Conservation (phyloP, 2,888 invertebrate species). For the Oligia strigilis region DNA sequence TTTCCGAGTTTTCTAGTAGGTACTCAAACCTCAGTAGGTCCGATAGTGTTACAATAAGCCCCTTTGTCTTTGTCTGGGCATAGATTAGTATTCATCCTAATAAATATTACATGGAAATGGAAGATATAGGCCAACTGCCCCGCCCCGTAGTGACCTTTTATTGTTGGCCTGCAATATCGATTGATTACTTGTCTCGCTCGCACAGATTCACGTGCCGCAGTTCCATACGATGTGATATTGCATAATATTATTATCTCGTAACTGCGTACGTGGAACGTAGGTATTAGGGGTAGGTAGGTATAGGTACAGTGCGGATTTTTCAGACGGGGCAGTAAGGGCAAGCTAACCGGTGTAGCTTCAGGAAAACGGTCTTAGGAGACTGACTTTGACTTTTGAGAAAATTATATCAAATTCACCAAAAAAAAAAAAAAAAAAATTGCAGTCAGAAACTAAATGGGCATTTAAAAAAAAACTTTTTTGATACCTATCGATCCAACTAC, state of each 20-base stretch:
- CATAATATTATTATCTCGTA: background rate
- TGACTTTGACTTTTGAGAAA: background rate
- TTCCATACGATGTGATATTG: background rate
- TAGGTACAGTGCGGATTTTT: background rate
- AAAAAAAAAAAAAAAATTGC: background rate
- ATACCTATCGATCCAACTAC: background rate
- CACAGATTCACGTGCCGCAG: background rate
- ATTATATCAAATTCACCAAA: background rate
- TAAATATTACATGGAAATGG: background rate
- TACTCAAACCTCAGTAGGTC: background rate
- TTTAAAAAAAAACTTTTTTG: background rate
- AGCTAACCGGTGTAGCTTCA: background rate
- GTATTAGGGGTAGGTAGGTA: background rate
- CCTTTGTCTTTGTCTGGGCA: background rate
- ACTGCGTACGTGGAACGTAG: background rate
- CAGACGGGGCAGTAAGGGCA: background rate
- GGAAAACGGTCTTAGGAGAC: background rate
- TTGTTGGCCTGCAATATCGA: conserved; percentile 15
- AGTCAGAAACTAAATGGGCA: background rate
- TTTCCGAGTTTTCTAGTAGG: no score
- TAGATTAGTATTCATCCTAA: background rate
- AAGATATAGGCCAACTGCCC: background rate
- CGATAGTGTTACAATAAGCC: background rate
- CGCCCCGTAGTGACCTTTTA: background rate
- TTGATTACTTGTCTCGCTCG: conserved; percentile 4